Percentiles rank a stretch among this genome's conserved stretches.
phyloP scores from a whole-genome alignment of 2,888 invertebrate species.

The Nemurella pictetii region DNA sequence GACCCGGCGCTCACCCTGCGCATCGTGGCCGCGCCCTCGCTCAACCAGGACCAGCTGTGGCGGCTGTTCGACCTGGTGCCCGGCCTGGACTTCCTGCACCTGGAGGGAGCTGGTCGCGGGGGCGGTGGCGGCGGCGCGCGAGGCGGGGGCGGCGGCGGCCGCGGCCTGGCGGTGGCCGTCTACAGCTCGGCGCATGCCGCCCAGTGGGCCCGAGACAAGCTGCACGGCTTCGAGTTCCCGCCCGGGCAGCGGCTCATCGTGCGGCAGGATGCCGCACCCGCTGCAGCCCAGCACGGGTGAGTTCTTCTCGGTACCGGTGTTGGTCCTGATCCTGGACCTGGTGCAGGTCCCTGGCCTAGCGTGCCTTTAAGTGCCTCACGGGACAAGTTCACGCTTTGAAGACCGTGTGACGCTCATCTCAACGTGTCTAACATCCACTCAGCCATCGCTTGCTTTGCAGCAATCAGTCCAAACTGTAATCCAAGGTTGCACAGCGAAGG shows the following conservation, averaged over 20 bases:
- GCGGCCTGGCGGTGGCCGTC: constrained; percentile 66
- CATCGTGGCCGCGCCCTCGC: constrained; percentile 71
- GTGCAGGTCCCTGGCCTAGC: constrained; percentile 66
- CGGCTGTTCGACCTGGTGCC: constrained; percentile 86
- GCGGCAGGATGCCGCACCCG: constrained; percentile 57
- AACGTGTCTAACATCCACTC: too few relatives aligned
- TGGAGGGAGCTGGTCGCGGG: constrained; percentile 43
- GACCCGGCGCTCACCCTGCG: constrained; percentile 56
- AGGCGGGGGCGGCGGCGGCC: constrained; percentile 49
- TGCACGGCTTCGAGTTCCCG: constrained; percentile 91
- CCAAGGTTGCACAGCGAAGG: too few relatives aligned
- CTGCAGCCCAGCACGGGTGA: constrained; percentile 43
- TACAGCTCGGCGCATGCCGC: constrained; percentile 73
- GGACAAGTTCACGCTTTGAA: too few relatives aligned
- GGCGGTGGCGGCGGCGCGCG: constrained; percentile 48
- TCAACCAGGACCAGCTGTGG: constrained; percentile 77
- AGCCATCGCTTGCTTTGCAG: too few relatives aligned
- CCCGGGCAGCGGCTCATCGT: constrained; percentile 81
- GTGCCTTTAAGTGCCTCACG: too few relatives aligned
- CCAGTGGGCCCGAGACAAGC: constrained; percentile 77
- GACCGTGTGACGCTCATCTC: too few relatives aligned
- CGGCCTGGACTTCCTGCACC: constrained; percentile 58
- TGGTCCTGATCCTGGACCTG: too few relatives aligned
- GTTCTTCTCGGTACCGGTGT: constrained; percentile 48
- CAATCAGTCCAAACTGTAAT: too few relatives aligned